phyloP scores from a whole-genome alignment of 2,888 invertebrate genomes.

The Sarcophaga subvicina region DNA sequence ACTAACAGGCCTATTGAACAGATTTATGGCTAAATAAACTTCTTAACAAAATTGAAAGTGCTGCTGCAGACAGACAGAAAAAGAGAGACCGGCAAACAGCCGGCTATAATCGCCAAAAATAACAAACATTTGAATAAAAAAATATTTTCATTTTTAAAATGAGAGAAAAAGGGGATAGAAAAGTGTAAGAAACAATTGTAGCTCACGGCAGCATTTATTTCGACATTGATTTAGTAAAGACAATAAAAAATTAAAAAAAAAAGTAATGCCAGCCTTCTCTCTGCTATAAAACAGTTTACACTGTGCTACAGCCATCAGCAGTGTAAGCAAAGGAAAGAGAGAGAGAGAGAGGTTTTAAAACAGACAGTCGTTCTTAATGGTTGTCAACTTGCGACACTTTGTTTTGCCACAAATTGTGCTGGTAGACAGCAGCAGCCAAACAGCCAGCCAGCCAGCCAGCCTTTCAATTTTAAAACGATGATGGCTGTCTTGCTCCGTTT shows the following conservation, averaged over 20 bases:
- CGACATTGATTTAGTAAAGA: conserved; percentile 54
- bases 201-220: conserved; percentile 32
- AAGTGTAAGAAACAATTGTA: conserved; percentile 20
- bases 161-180: not conserved
- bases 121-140: conserved; percentile 20
- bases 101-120: conserved; percentile 12
- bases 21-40: conserved; percentile 31
- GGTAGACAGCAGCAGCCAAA: conserved; percentile 26
- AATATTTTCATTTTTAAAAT: not conserved
- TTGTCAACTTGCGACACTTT: conserved; percentile 63
- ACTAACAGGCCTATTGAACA: conserved; percentile 20
- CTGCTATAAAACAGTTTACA: not conserved
- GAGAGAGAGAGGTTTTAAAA: not conserved
- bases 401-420: conserved; percentile 63
- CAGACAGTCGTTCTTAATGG: conserved; percentile 54
- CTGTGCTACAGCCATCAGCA: not conserved
- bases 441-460: not conserved
- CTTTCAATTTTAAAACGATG: conserved; percentile 18
- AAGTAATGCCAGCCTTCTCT: not conserved
- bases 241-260: not conserved
- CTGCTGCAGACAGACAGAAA: not conserved
- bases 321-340: not conserved
- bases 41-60: not conserved
- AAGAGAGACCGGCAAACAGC: not conserved
- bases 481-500: conserved; percentile 39